A percentile compares a stretch with the other conserved stretches of the same genome.
phyloP scores from a whole-genome alignment of 2,797 vertebrate genomes.

The Fratercula arctica region DNA sequence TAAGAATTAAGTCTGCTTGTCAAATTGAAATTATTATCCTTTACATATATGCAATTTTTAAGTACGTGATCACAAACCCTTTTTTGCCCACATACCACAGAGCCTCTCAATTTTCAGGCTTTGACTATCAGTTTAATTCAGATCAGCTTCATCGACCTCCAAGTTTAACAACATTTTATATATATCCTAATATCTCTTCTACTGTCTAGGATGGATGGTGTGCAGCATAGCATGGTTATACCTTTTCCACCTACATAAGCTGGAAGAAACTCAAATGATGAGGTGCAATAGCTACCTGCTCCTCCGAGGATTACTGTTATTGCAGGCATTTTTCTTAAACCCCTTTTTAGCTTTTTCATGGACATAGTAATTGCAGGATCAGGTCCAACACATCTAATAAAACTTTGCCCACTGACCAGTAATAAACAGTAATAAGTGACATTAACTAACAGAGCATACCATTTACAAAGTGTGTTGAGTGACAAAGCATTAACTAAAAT shows the following conservation, averaged over 20 bases:
- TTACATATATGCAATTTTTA: background rate
- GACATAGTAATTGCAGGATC: background rate
- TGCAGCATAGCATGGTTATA: background rate
- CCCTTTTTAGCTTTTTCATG: background rate
- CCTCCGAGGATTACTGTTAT: background rate
- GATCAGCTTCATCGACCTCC: background rate
- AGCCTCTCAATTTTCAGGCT: background rate
- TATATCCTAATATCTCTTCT: background rate
- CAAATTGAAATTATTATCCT: background rate
- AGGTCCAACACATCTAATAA: background rate
- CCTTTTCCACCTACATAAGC: background rate
- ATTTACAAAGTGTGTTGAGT: background rate
- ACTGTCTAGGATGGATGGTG: background rate
- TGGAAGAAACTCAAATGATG: background rate
- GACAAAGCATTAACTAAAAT: background rate
- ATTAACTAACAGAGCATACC: background rate
- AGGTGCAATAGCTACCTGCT: background rate
- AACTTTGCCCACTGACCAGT: background rate
- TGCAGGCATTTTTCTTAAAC: background rate
- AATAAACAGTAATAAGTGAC: background rate
- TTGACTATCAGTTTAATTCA: background rate
- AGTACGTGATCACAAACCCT: fast-evolving
- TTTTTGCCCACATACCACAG: background rate
- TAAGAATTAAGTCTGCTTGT: background rate
- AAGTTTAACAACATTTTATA: background rate